Percentiles rank a stretch among this genome's conserved stretches.
Conservation (phyloP, 1,140 invertebrate genomes). For the Lanistes nyassanus region DNA sequence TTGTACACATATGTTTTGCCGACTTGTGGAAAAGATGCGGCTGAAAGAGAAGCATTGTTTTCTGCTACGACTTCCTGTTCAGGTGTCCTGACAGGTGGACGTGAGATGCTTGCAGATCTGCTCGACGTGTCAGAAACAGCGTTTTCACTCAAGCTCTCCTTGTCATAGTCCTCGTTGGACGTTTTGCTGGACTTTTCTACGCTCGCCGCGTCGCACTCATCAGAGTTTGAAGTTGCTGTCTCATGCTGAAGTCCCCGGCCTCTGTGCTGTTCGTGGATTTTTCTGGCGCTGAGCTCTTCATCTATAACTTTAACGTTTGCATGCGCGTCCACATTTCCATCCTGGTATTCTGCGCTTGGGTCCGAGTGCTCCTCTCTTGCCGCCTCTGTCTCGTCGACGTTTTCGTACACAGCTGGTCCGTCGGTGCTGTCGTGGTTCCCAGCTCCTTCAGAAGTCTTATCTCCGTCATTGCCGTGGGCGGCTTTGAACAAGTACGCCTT, state of each 20-base stretch:
- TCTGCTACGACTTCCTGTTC: not conserved
- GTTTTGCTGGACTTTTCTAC: not conserved
- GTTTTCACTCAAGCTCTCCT: not conserved
- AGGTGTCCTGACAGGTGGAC: not conserved
- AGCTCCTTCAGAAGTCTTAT: not conserved
- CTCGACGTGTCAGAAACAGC: not conserved
- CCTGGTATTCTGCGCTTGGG: not conserved
- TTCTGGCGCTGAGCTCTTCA: not conserved
- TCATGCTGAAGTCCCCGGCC: not conserved
- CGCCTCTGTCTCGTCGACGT: not conserved
- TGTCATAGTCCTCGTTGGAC: not conserved
- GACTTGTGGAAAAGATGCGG: not conserved
- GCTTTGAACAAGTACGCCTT: constrained; percentile 33
- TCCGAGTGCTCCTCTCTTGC: not conserved
- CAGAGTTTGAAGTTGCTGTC: not conserved
- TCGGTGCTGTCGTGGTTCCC: not conserved
- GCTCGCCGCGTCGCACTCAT: not conserved
- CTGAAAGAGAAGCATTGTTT: not conserved
- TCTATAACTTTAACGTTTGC: not conserved
- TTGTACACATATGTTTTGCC: not conserved
- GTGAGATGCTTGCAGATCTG: not conserved
- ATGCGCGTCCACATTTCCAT: not conserved
- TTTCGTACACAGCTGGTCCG: not conserved
- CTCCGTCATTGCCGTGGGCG: not conserved
- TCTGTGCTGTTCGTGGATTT: not conserved